Percentiles rank a stretch among this genome's conserved stretches.
phyloP scores from a whole-genome alignment of 2,888 invertebrate species.

The Desoria tigrina region DNA sequence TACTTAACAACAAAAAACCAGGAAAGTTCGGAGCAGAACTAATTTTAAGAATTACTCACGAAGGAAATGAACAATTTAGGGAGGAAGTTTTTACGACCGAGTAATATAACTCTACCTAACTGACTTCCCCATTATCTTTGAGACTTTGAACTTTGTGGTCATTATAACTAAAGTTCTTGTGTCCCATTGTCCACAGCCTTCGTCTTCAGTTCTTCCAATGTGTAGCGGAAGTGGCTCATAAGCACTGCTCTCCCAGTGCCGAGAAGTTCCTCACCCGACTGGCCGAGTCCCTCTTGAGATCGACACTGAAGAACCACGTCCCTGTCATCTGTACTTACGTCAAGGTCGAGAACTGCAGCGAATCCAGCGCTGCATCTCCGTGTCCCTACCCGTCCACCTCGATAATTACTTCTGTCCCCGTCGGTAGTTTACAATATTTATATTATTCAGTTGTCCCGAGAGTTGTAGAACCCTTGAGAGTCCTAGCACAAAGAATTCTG shows the following conservation, averaged over 20 bases:
- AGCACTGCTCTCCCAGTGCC: slow-evolving; percentile 34
- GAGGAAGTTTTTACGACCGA: too few species aligned
- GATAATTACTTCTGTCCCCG: not conserved
- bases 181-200: slow-evolving; percentile 41
- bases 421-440: slow-evolving; percentile 4
- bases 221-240: slow-evolving; percentile 38
- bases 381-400: too few species aligned
- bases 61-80: too few species aligned
- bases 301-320: slow-evolving; percentile 31
- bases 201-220: slow-evolving; percentile 43
- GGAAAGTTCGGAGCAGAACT: too few species aligned
- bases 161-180: too few species aligned
- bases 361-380: slow-evolving; percentile 26
- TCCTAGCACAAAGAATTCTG: too few species aligned
- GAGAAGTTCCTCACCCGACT: slow-evolving; percentile 41
- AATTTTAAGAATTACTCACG: too few species aligned
- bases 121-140: not conserved
- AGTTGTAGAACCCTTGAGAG: too few species aligned
- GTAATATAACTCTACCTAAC: not conserved
- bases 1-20: too few species aligned
- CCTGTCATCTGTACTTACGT: slow-evolving; percentile 33
- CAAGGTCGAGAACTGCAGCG: slow-evolving; percentile 32
- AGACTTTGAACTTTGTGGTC: too few species aligned
- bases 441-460: too few species aligned
- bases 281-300: slow-evolving; percentile 43